These are phyloP conservation scores for Drosophila sordidula DNA, from an alignment of 2,888 invertebrate species.

Conservation along the genomic window DNA sequence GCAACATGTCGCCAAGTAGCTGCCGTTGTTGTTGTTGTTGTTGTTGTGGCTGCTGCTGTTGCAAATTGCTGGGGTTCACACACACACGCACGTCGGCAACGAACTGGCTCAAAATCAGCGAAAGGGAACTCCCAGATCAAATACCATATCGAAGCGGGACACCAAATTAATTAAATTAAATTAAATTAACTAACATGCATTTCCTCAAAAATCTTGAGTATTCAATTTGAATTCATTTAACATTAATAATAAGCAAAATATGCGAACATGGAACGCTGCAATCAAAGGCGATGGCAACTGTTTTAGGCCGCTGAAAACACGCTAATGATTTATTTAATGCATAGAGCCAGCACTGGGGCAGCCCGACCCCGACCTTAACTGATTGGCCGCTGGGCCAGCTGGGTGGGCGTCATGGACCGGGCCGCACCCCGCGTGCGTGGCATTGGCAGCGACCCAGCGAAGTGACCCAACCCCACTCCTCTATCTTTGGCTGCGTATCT, in stretches of 20 bases:
- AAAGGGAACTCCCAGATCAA: slow-evolving; percentile 17
- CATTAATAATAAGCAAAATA: not conserved
- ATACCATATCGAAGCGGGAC: slow-evolving; percentile 6
- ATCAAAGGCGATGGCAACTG: slow-evolving; percentile 25
- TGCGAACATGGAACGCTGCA: slow-evolving; percentile 12
- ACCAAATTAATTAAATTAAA: slow-evolving; percentile 3
- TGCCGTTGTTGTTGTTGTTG: slow-evolving; percentile 21
- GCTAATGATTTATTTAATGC: slow-evolving; percentile 77
- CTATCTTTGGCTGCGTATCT: slow-evolving; percentile 71
- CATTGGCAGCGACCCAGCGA: slow-evolving; percentile 73
- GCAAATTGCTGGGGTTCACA: slow-evolving; percentile 42
- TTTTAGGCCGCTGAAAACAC: slow-evolving; percentile 31
- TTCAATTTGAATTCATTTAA: slow-evolving; percentile 30
- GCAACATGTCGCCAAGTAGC: slow-evolving; percentile 61
- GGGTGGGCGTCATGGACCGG: slow-evolving; percentile 63
- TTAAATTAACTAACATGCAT: not conserved
- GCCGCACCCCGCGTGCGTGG: slow-evolving; percentile 67
- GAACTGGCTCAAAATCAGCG: slow-evolving; percentile 15
- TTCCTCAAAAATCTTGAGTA: slow-evolving; percentile 1
- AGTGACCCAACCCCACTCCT: slow-evolving; percentile 54
- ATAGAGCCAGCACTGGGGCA: slow-evolving; percentile 39
- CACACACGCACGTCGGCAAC: slow-evolving; percentile 34
- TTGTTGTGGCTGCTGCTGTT: slow-evolving; percentile 16
- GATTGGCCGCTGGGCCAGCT: slow-evolving; percentile 72
- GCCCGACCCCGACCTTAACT: slow-evolving; percentile 51